Conservation (phyloP, 2,888 invertebrate genomes). For the Idaea biselata region DNA sequence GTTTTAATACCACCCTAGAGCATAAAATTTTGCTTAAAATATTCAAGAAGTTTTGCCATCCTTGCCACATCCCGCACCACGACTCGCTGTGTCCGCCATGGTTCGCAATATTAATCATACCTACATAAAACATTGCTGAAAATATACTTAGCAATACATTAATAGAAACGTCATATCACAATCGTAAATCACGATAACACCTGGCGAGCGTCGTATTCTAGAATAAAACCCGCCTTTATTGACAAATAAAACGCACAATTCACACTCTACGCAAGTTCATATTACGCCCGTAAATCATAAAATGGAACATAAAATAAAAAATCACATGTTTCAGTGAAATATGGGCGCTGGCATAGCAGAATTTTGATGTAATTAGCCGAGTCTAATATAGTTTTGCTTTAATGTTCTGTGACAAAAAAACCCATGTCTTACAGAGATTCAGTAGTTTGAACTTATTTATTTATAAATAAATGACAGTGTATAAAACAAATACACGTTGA, state of each 20-base stretch:
- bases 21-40: too few species aligned
- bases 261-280: background rate
- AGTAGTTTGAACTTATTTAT: too few species aligned
- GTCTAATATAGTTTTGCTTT: slow-evolving; percentile 1
- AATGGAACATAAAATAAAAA: background rate
- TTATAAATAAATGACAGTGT: too few species aligned
- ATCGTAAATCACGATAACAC: background rate
- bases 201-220: background rate
- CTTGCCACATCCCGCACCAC: too few species aligned
- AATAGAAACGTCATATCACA: background rate
- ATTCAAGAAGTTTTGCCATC: too few species aligned
- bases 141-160: background rate
- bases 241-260: background rate
- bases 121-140: background rate
- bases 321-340: background rate
- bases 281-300: background rate
- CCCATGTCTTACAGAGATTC: too few species aligned
- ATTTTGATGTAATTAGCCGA: slow-evolving; percentile 9
- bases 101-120: background rate
- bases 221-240: background rate
- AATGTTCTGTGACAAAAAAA: too few species aligned
- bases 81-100: background rate
- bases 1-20: too few species aligned
- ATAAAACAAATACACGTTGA: too few species aligned
- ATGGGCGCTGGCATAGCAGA: slow-evolving; percentile 4